Percentiles rank a stretch among this genome's conserved stretches.
Evolutionary conservation across 2,113 vertebrate species (phyloP).

Genomic region (Diadophis punctatus): DNA sequence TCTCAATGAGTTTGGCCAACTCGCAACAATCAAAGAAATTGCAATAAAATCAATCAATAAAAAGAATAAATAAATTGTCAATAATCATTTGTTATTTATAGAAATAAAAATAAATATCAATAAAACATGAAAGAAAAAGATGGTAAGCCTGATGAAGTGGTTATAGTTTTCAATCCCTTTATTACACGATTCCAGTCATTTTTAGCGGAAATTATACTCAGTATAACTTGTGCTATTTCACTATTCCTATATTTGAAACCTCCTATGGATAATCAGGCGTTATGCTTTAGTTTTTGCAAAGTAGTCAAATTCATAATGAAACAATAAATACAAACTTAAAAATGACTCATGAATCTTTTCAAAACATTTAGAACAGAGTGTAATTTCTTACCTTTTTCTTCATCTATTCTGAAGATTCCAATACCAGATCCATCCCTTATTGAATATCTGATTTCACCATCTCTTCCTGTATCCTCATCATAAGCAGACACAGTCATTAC

Average conservation of each 20-base stretch:
- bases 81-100: neutral
- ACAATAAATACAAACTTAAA: neutral
- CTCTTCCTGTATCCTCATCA: constrained; percentile 86
- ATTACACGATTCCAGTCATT: neutral
- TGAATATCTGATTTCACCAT: constrained; percentile 91
- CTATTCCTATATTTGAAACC: neutral
- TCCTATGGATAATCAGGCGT: neutral
- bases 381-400: constrained; percentile 86
- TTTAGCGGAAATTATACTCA: neutral
- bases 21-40: neutral
- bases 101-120: neutral
- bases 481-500: constrained; percentile 87
- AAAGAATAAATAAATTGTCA: neutral
- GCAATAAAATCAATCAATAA: neutral
- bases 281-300: neutral
- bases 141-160: neutral
- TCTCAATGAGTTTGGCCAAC: neutral
- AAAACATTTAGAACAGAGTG: neutral
- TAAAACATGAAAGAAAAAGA: neutral
- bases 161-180: neutral
- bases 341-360: neutral
- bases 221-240: neutral
- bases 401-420: constrained; percentile 90
- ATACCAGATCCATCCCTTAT: constrained; percentile 93
- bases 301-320: neutral